phyloP scores from a whole-genome alignment of 2,888 invertebrate species.

The Tetheella fluctuosa region DNA sequence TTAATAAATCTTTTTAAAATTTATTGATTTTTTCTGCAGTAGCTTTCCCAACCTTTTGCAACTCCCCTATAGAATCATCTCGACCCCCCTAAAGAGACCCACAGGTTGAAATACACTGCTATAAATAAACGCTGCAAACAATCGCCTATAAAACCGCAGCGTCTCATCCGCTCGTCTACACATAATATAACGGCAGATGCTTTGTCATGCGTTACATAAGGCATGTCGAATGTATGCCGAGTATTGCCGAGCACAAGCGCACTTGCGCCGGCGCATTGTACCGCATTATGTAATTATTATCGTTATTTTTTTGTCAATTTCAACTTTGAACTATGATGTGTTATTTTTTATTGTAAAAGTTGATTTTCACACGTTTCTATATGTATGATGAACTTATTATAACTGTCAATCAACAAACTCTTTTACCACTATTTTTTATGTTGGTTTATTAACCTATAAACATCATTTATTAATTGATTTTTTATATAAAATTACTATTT shows the following conservation, averaged over 20 bases:
- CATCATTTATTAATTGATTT: too few species aligned
- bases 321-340: constrained; percentile 5
- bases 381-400: not conserved
- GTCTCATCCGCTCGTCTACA: constrained; percentile 23
- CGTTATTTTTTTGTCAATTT: not conserved
- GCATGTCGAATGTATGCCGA: constrained; percentile 24
- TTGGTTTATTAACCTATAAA: too few species aligned
- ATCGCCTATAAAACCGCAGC: not conserved
- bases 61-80: too few species aligned
- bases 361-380: not conserved
- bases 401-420: not conserved
- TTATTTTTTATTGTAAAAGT: not conserved
- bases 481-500: too few species aligned
- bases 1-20: too few species aligned
- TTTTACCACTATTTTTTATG: too few species aligned
- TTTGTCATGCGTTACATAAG: constrained; percentile 35
- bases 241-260: constrained; percentile 11
- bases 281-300: constrained; percentile 4
- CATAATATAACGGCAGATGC: constrained; percentile 5
- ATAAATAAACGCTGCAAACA: not conserved
- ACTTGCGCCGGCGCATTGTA: not conserved
- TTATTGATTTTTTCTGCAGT: too few species aligned
- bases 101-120: too few species aligned
- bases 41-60: too few species aligned
- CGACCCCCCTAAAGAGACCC: too few species aligned